Evolutionary conservation across 2,888 invertebrate genomes (phyloP).

Genomic region (Mylabris sibirica): DNA sequence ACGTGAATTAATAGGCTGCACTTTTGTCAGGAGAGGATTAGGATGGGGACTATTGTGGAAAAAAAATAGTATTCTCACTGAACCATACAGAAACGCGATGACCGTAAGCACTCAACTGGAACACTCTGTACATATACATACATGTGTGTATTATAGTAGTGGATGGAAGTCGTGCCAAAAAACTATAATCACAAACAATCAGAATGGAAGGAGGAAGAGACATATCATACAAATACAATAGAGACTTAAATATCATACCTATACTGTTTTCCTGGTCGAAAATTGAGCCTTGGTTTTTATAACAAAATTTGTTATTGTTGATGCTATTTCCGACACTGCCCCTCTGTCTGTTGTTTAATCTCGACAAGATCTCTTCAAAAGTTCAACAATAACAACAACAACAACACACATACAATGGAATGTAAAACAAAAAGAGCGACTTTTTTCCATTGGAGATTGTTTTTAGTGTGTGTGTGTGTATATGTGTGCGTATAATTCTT

Average conservation of each 20-base stretch:
- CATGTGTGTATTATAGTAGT: constrained; percentile 1
- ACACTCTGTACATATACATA: not conserved
- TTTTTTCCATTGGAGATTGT: constrained; percentile 4
- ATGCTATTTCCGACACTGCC: not conserved
- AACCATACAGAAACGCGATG: constrained; percentile 1
- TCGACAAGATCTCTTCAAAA: constrained; percentile 6
- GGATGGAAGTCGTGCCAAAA: not conserved
- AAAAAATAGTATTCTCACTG: not conserved
- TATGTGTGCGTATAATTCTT: not conserved
- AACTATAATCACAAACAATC: not conserved
- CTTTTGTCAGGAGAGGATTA: constrained; percentile 3
- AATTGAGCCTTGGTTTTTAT: not conserved
- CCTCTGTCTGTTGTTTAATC: constrained; percentile 1
- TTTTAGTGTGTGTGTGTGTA: not conserved
- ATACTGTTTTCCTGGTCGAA: not conserved
- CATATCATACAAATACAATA: not conserved
- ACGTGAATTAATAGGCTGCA: not conserved
- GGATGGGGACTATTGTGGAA: not conserved
- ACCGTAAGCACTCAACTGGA: not conserved
- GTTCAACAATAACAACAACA: constrained; percentile 4
- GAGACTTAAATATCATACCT: not conserved
- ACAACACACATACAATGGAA: constrained; percentile 19
- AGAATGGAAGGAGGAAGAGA: not conserved
- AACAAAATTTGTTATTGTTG: not conserved
- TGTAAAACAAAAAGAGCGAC: constrained; percentile 20